These are phyloP conservation scores for Tinamus major DNA, from an alignment of 2,797 vertebrate genomes.

Conservation along the genomic window DNA sequence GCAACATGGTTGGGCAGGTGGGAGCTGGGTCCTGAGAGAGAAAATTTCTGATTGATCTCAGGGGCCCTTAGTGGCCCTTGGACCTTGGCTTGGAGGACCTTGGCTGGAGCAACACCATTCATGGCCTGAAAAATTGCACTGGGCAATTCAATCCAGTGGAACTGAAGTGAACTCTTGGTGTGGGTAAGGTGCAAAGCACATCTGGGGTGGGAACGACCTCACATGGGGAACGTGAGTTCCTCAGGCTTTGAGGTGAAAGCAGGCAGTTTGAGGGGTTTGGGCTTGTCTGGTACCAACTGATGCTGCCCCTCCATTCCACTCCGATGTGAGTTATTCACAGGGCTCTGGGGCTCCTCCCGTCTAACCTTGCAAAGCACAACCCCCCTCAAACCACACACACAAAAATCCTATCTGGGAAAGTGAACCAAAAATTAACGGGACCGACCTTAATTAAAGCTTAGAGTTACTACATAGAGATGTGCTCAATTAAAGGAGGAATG, in stretches of 20 bases:
- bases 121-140: not conserved
- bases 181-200: no score
- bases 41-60: not conserved
- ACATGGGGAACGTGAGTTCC: not conserved
- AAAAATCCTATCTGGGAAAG: not conserved
- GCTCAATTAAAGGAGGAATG: constrained; percentile 35
- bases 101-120: not conserved
- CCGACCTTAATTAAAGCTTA: constrained; percentile 21
- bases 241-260: not conserved
- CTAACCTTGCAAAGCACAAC: not conserved
- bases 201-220: not conserved
- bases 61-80: not conserved
- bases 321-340: not conserved
- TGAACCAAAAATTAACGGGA: not conserved
- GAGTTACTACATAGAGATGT: constrained; percentile 6
- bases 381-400: not conserved
- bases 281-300: not conserved
- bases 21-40: not conserved
- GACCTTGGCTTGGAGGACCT: not conserved
- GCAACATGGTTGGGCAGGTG: rapidly evolving
- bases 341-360: not conserved
- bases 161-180: not conserved
- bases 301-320: not conserved
- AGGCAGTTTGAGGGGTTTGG: rapidly evolving
- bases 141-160: not conserved